A percentile compares a stretch with the other conserved stretches of the same genome.
Conservation (phyloP, 2,113 vertebrate genomes). For the Sapayoa aenigma region DNA sequence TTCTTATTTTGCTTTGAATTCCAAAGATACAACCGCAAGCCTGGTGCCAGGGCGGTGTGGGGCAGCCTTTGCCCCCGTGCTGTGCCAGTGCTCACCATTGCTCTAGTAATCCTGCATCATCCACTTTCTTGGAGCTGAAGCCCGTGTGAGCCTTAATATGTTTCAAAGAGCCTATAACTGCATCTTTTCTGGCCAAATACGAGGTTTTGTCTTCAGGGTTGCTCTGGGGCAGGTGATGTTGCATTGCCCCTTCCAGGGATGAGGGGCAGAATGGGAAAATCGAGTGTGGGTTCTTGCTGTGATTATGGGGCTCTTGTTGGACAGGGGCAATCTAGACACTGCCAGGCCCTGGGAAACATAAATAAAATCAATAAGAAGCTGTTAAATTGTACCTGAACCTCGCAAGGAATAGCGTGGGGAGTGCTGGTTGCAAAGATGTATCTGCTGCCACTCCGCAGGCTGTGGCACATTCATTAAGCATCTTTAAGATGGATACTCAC, state of each 20-base stretch:
- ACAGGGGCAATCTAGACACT: neutral
- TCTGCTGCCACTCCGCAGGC: neutral
- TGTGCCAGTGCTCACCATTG: neutral
- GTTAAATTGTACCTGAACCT: slow-evolving; percentile 39
- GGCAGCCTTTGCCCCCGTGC: fast-evolving
- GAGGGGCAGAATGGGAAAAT: neutral
- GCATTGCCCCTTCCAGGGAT: neutral
- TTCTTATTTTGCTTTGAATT: neutral
- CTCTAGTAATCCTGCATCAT: neutral
- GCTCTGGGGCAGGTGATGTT: neutral
- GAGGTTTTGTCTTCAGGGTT: neutral
- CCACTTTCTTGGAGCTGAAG: neutral
- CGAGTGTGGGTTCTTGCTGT: fast-evolving
- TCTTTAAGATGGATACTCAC: slow-evolving; percentile 67
- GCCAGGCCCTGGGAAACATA: neutral
- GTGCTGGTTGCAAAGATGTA: slow-evolving; percentile 37
- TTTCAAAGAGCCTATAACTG: neutral
- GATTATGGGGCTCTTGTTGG: neutral
- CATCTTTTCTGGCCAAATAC: neutral
- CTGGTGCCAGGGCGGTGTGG: fast-evolving
- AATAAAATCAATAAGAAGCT: slow-evolving; percentile 50
- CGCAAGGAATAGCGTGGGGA: neutral
- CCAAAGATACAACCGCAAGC: neutral
- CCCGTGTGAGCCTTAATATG: neutral
- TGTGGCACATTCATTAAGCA: slow-evolving; percentile 64